Conservation (phyloP, 1,140 invertebrate species). For the Prorops nasuta region DNA sequence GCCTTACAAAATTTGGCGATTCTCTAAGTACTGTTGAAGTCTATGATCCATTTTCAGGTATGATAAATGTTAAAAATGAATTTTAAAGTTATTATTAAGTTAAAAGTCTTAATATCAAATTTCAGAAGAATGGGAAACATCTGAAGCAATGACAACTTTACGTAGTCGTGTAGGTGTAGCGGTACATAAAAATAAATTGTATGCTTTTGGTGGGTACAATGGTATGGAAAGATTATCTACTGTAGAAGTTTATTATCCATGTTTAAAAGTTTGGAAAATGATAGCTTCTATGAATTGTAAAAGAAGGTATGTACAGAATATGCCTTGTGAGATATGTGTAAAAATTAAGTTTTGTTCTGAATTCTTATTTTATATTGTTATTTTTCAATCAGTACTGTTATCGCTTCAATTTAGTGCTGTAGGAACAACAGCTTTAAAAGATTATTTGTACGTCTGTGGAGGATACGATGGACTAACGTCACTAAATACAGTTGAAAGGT, state of each 20-base stretch:
- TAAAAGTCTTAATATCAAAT: neutral
- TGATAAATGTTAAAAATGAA: neutral
- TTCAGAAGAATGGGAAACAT: slow-evolving; percentile 70
- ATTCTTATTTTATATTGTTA: neutral
- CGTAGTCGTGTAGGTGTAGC: slow-evolving; percentile 81
- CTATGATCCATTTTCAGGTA: slow-evolving; percentile 69
- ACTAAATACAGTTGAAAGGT: slow-evolving; percentile 81
- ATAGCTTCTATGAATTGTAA: slow-evolving; percentile 82
- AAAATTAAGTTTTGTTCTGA: neutral
- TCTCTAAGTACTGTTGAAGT: slow-evolving; percentile 86
- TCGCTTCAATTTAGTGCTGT: slow-evolving; percentile 67
- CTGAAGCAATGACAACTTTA: slow-evolving; percentile 81
- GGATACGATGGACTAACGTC: slow-evolving; percentile 87
- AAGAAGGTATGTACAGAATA: slow-evolving; percentile 64
- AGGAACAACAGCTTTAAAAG: slow-evolving; percentile 79
- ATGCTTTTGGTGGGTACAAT: slow-evolving; percentile 79
- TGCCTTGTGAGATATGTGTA: no score
- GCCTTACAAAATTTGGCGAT: slow-evolving; percentile 81
- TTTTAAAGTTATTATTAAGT: neutral
- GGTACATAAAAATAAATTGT: slow-evolving; percentile 72
- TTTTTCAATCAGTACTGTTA: slow-evolving; percentile 2
- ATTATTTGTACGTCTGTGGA: slow-evolving; percentile 83
- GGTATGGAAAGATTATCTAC: slow-evolving; percentile 78
- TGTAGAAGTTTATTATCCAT: slow-evolving; percentile 85
- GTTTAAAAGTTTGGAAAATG: slow-evolving; percentile 71